Evolutionary conservation across 2,113 vertebrate species (phyloP).

Genomic region (Caretta caretta): DNA sequence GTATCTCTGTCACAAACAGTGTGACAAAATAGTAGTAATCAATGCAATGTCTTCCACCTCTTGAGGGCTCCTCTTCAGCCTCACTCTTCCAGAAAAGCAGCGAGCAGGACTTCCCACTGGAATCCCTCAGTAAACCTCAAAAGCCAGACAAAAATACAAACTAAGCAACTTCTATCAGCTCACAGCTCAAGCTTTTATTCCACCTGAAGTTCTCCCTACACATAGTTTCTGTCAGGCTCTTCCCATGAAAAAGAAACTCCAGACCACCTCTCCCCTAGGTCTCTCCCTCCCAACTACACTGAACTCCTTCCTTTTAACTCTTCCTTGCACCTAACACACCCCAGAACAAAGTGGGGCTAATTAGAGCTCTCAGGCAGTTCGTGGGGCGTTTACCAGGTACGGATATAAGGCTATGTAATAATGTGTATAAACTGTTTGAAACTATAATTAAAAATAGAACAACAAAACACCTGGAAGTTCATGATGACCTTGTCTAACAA

Average conservation of each 20-base stretch:
- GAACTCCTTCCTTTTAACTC: not conserved
- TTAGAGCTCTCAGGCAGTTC: not conserved
- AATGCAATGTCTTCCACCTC: not conserved
- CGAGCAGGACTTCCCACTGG: not conserved
- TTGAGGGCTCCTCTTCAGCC: too few relatives aligned
- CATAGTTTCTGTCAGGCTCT: not conserved
- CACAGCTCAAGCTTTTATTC: not conserved
- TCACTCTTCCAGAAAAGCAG: not conserved
- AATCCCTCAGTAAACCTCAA: not conserved
- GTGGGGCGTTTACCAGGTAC: not conserved
- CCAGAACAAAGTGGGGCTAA: not conserved
- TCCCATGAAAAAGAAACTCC: not conserved
- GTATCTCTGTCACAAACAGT: not conserved
- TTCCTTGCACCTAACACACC: not conserved
- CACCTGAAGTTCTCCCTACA: not conserved
- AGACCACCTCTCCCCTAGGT: not conserved
- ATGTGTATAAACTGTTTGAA: not conserved
- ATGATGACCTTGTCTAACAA: too few relatives aligned
- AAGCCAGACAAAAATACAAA: not conserved
- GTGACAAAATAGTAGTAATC: not conserved
- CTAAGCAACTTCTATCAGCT: not conserved
- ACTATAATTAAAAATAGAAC: too few relatives aligned
- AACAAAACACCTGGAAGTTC: too few relatives aligned
- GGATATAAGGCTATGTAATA: too few relatives aligned
- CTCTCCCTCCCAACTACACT: not conserved